Base-by-base conservation (phyloP, 2,888 invertebrate genomes). In the Sarcophaga carnaria region DNA sequence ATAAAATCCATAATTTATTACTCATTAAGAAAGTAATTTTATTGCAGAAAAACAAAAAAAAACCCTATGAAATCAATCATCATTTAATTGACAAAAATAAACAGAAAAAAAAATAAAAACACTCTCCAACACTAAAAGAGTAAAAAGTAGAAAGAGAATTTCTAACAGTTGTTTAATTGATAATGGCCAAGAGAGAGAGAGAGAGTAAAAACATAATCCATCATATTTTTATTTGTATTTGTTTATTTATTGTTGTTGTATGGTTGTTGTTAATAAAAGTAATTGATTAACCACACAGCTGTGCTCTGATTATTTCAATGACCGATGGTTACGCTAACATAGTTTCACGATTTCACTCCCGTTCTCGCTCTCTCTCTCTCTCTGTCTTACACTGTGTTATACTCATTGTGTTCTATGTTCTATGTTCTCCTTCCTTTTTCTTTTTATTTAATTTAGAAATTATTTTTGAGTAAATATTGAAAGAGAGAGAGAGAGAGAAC, bases 151-250 rank as follows among this genome's bases (percentile, higher is more conserved):
- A 54, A 54, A 54, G 17, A 54, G 25, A 67, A 67, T 47, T 60
- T n/a, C 22, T n/a, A 79, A 49, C 63, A 49, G 66, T 22, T n/a
- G 27, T 45, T 74, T 80, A 27, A 74, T 67, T 80, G 27, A 12
- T 64, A 14, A 27, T 17, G 20, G 25, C 14, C 60, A 11, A n/a
- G 1, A 47, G 49, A 49, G 49, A 49, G 14, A 49, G 20, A 47
- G 49, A 54, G 54, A 54, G 17, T 37, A 54, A 54, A 54, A 5
- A 80, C 47, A 49, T 27, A 60, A 80, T 74, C 47, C 60, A 74
- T 80, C 67, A 74, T 64, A 62, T 25, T 27, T 22, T 6, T 49
- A 67, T 80, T 74, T 67, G 25, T 72, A 12, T n/a, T 72, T 59
- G 12, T n/a, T 17, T 63, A 37, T 5, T 5, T 20, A 0, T 62